These are phyloP conservation scores for Vollenhovia emeryi DNA, from an alignment of 1,140 invertebrate species.

Conservation along the genomic window DNA sequence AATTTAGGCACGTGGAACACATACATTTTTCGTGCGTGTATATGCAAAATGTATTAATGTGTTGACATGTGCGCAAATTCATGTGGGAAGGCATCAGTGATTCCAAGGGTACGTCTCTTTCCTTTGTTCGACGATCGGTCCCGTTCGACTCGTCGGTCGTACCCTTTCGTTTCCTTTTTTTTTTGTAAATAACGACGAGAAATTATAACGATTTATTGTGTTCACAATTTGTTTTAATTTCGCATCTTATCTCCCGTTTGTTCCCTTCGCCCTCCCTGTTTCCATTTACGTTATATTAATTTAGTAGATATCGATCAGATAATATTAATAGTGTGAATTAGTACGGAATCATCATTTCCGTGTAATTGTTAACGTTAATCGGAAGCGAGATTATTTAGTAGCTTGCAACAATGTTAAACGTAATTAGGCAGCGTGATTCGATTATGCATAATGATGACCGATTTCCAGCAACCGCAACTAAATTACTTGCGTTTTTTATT, in stretches of 20 bases:
- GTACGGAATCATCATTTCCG: not conserved
- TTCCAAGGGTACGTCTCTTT: no score
- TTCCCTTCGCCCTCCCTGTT: not conserved
- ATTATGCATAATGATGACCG: not conserved
- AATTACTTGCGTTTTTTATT: not conserved
- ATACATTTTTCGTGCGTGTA: no score
- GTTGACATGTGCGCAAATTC: no score
- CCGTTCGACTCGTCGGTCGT: not conserved
- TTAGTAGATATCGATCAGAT: not conserved
- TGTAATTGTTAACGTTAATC: not conserved
- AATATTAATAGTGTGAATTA: constrained; percentile 6
- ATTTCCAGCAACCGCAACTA: not conserved
- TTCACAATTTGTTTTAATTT: constrained; percentile 42
- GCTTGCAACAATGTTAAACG: not conserved
- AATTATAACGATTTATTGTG: constrained; percentile 60
- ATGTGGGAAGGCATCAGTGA: no score
- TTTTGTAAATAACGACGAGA: constrained; percentile 32
- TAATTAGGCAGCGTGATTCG: constrained; percentile 5
- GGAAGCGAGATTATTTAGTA: not conserved
- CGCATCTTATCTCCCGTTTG: not conserved
- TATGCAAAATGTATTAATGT: no score
- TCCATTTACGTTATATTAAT: not conserved
- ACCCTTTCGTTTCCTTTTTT: not conserved
- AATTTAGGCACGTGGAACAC: no score
- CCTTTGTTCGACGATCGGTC: not conserved